These are phyloP conservation scores for Castor canadensis DNA, from an alignment of 2,113 vertebrate genomes.

Conservation along the genomic window DNA sequence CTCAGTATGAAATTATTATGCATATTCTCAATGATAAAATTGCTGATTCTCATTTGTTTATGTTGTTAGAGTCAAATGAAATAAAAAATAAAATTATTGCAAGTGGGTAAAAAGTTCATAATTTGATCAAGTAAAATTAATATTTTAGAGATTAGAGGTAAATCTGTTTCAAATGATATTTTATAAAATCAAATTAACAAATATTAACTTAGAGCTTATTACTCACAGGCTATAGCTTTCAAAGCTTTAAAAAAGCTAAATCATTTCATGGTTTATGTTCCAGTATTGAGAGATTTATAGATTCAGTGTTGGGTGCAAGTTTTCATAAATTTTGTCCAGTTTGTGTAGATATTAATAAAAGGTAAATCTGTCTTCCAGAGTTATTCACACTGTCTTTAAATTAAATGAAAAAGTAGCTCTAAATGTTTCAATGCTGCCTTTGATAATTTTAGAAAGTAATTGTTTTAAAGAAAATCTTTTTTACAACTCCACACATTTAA, in stretches of 20 bases:
- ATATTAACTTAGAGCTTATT: not conserved
- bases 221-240: not conserved
- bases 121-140: not conserved
- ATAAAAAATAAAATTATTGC: not conserved
- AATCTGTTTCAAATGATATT: not conserved
- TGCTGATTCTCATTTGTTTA: not conserved
- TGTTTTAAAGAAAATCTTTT: not conserved
- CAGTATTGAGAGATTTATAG: not conserved
- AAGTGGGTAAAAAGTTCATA: not conserved
- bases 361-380: slow-evolving; percentile 16
- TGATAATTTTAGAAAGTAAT: slow-evolving; percentile 15
- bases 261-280: slow-evolving; percentile 11
- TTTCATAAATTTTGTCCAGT: slow-evolving; percentile 38
- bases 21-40: not conserved
- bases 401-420: not conserved
- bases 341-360: slow-evolving; percentile 52
- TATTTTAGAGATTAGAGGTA: not conserved
- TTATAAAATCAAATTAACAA: slow-evolving; percentile 14
- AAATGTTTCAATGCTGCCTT: not conserved
- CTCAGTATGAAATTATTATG: not conserved
- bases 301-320: not conserved
- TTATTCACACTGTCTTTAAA: slow-evolving; percentile 35
- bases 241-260: slow-evolving; percentile 3
- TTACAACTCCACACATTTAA: not conserved
- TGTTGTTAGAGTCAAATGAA: not conserved